Evolutionary conservation across 1,140 invertebrate genomes (phyloP), one percentile per base, ranked within the genome.

Genomic region (Sesamia nonagrioides): DNA sequence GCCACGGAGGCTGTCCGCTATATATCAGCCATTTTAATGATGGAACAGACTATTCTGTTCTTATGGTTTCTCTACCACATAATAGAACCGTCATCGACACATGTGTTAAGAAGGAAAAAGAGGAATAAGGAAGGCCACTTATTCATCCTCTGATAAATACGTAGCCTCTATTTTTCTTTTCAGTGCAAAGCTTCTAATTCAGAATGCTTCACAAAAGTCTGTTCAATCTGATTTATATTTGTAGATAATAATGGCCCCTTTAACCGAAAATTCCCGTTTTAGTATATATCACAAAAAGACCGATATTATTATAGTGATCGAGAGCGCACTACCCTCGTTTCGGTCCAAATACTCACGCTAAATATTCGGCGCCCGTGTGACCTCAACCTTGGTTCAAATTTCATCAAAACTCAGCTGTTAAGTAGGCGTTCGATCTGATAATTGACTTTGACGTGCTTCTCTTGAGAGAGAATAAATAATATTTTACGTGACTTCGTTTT

Each of bases 401-500:
- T 42, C 42, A 33, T 69, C 66, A 33, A 69, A 69, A 69, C 40
- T 48, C 50, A 58, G 37, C 60, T 17, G 37, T 27, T 69, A 69
- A 69, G 66, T 33, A 69, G 40, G 42, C 66, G 40, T 50, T 69
- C 66, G 66, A 69, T 69, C 66, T 69, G n/a, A n/a, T 69, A 69
- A 69, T 69, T 69, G 66, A 69, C 42, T 69, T 48, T 69, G 66
- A 69, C 42, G 37, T 66, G n/a, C 11, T 63, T 9, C 61, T 42
- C 56, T 13, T 21, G 54, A 33, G 5, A 48, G 21, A 69, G 40
- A 27, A 69, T 69, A 1, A 52, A 27, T 71, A 71, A 71, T 71
- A 71, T 71, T 71, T 52, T 71, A 71, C 68, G 68, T 71, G 68
- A 71, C 50, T 54, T 54, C 68, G 68, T 37, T 52, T 33, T 54